These are phyloP conservation scores for Mimumesa dahlbomi DNA, from an alignment of 2,888 invertebrate species.

Conservation along the genomic window DNA sequence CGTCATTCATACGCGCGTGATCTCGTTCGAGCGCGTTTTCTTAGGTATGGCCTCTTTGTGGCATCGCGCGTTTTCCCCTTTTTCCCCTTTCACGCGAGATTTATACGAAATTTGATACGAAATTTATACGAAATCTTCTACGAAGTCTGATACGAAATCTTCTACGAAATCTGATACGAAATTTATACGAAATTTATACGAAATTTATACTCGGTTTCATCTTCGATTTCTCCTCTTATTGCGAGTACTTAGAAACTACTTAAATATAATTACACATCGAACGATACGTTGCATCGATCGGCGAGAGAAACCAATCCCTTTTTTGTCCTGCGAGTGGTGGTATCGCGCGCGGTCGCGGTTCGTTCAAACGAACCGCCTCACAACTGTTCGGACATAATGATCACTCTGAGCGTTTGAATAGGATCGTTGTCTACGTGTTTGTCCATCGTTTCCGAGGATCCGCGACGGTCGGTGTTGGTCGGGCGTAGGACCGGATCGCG, in stretches of 20 bases:
- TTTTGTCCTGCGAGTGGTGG: not conserved
- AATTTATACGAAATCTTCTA: too few species aligned
- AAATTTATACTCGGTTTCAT: too few species aligned
- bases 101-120: slow-evolving; percentile 20
- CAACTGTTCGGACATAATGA: slow-evolving; percentile 79
- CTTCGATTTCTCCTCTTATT: slow-evolving; percentile 32
- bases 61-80: slow-evolving; percentile 67
- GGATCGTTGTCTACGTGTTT: slow-evolving; percentile 75
- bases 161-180: slow-evolving; percentile 23
- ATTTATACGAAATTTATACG: slow-evolving; percentile 25
- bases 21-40: too few species aligned
- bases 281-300: slow-evolving; percentile 44
- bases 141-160: too few species aligned
- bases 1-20: too few species aligned
- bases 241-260: slow-evolving; percentile 43
- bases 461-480: too few species aligned
- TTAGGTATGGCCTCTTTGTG: slow-evolving; percentile 74
- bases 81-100: slow-evolving; percentile 55
- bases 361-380: slow-evolving; percentile 66
- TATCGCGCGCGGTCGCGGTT: slow-evolving; percentile 10
- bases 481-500: too few species aligned
- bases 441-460: slow-evolving; percentile 65
- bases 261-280: slow-evolving; percentile 58
- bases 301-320: slow-evolving; percentile 8
- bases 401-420: slow-evolving; percentile 77